Conservation (phyloP, 2,888 invertebrate genomes). For the Drosophila meridiana region DNA sequence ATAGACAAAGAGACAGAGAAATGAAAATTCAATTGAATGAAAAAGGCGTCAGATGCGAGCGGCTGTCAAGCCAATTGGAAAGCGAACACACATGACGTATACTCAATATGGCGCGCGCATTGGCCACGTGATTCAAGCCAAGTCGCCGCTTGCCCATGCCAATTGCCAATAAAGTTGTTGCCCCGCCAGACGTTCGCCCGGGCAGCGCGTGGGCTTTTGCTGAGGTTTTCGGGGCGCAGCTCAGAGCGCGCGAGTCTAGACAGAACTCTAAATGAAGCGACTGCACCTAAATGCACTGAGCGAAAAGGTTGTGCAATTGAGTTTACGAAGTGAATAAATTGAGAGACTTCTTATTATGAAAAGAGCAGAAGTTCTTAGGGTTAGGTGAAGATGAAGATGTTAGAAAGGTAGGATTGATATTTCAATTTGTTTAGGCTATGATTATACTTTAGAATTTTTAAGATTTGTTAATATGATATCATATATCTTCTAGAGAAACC, state of each 20-base stretch:
- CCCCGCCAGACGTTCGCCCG: not conserved
- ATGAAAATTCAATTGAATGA: conserved; percentile 17
- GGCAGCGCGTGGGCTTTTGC: conserved; percentile 18
- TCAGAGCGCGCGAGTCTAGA: conserved; percentile 18
- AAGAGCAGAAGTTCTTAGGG: too few species aligned
- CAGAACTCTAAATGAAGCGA: conserved; percentile 49
- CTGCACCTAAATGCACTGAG: conserved; percentile 52
- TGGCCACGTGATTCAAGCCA: conserved; percentile 13
- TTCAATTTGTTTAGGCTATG: too few species aligned
- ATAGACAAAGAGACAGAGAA: conserved; percentile 32
- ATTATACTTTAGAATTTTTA: too few species aligned
- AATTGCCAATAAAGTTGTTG: conserved; percentile 40
- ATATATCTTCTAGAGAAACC: too few species aligned
- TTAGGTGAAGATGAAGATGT: not conserved
- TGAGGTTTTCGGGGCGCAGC: conserved; percentile 40
- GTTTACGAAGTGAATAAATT: not conserved
- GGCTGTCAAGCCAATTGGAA: conserved; percentile 37
- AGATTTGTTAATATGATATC: too few species aligned
- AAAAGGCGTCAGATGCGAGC: conserved; percentile 19
- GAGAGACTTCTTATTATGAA: not conserved
- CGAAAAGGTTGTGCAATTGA: conserved; percentile 9
- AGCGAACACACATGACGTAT: conserved; percentile 55
- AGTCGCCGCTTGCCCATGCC: not conserved
- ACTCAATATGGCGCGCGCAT: conserved; percentile 35
- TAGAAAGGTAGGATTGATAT: not conserved